A percentile compares a stretch with the other conserved stretches of the same genome.
Conservation (phyloP, 2,888 invertebrate genomes). For the Choristoneura rosaceana region DNA sequence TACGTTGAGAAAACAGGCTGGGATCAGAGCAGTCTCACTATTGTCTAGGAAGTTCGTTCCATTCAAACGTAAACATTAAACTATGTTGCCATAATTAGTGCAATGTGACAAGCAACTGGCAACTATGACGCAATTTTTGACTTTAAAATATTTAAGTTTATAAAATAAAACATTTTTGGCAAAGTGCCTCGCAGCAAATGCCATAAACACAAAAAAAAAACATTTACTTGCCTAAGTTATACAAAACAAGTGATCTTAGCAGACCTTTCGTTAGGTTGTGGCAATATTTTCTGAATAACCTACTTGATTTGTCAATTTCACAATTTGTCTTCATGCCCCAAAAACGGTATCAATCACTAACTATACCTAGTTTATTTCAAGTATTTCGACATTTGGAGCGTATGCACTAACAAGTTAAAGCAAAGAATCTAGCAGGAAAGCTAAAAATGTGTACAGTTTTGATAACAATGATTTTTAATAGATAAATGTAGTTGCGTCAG, state of each 20-base stretch:
- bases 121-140: background rate
- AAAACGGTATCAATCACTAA: background rate
- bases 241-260: background rate
- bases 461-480: constrained; percentile 41
- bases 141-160: background rate
- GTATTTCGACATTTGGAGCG: background rate
- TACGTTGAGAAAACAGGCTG: constrained; percentile 4
- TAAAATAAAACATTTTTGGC: background rate
- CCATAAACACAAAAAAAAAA: no score
- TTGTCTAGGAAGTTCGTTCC: constrained; percentile 23
- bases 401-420: background rate
- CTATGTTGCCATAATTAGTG: constrained; percentile 13
- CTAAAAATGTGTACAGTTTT: constrained; percentile 21
- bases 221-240: background rate
- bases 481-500: constrained; percentile 39
- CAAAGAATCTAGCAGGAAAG: constrained; percentile 17
- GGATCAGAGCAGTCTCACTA: constrained; percentile 11
- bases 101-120: constrained; percentile 8
- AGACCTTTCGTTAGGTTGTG: background rate
- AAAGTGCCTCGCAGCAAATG: no score
- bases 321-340: background rate
- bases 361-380: background rate
- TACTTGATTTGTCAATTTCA: background rate
- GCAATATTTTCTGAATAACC: background rate
- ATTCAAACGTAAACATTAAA: constrained; percentile 11